These are phyloP conservation scores for Myrmecophaga tridactyla DNA, from an alignment of 2,113 vertebrate genomes.

Conservation along the genomic window DNA sequence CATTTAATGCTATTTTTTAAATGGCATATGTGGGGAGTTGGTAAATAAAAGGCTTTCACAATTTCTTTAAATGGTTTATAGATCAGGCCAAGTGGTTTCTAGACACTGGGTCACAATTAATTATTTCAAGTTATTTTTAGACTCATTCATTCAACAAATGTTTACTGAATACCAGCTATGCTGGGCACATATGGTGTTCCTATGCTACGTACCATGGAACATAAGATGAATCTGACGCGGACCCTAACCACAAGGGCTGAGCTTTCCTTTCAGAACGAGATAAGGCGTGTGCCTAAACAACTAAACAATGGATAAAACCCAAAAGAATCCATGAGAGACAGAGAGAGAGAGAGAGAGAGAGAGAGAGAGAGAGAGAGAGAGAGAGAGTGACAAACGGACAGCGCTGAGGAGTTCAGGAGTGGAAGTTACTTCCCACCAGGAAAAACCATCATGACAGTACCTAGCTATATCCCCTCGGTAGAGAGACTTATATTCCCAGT, in stretches of 20 bases:
- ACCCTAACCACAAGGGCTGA: neutral
- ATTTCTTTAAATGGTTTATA: neutral
- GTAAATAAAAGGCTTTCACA: neutral
- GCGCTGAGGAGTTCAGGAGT: neutral
- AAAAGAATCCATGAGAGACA: neutral
- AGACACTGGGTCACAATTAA: neutral
- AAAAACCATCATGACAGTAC: slow-evolving; percentile 76
- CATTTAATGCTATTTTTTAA: slow-evolving; percentile 28
- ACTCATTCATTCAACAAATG: neutral
- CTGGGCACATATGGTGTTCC: too few relatives aligned
- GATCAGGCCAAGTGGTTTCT: neutral
- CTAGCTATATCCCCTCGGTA: slow-evolving; percentile 94
- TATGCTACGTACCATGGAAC: neutral
- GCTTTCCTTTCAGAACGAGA: neutral
- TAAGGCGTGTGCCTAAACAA: neutral
- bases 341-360: rapidly evolving
- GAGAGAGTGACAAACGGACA: neutral
- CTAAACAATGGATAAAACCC: neutral
- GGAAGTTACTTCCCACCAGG: neutral
- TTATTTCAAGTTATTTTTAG: slow-evolving; percentile 18
- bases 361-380: too few relatives aligned
- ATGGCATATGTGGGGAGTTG: neutral
- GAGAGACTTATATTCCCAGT: slow-evolving; percentile 97
- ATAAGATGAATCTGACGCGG: neutral
- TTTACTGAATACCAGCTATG: neutral